Evolutionary conservation across 2,797 vertebrate species (phyloP).

Genomic region (Vipera latastei): DNA sequence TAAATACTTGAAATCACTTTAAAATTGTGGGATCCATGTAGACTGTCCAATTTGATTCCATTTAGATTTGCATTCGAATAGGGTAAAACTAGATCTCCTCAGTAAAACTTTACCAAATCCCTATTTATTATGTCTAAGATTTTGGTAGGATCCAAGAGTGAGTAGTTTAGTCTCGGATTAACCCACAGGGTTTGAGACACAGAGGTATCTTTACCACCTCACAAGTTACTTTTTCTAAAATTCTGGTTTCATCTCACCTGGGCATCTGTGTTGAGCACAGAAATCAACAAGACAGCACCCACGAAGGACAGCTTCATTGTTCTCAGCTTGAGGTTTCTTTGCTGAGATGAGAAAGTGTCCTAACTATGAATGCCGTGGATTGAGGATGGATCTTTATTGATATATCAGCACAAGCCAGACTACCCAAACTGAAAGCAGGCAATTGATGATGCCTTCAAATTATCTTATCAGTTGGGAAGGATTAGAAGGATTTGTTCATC

Average conservation of each 20-base stretch:
- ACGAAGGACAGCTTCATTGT: neutral
- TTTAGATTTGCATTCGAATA: neutral
- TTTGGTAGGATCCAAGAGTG: neutral
- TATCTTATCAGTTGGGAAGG: neutral
- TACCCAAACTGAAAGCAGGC: constrained; percentile 16
- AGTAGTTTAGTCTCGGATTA: neutral
- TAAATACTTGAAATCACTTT: neutral
- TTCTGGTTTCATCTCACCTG: constrained; percentile 2
- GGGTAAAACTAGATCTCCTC: neutral
- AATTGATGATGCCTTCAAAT: neutral
- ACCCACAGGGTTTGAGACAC: neutral
- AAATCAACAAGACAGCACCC: neutral
- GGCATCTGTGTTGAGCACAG: neutral
- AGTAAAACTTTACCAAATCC: neutral
- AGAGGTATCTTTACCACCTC: neutral
- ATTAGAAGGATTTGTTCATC: neutral
- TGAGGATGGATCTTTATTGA: neutral
- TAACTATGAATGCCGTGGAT: accelerated
- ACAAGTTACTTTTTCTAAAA: neutral
- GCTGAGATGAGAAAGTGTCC: neutral
- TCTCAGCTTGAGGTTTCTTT: neutral
- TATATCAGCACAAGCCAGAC: neutral
- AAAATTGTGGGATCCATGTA: neutral
- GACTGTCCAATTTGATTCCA: neutral
- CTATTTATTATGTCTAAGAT: neutral